These are phyloP conservation scores for Rhineura floridana DNA, from an alignment of 2,113 vertebrate genomes.

Conservation along the genomic window DNA sequence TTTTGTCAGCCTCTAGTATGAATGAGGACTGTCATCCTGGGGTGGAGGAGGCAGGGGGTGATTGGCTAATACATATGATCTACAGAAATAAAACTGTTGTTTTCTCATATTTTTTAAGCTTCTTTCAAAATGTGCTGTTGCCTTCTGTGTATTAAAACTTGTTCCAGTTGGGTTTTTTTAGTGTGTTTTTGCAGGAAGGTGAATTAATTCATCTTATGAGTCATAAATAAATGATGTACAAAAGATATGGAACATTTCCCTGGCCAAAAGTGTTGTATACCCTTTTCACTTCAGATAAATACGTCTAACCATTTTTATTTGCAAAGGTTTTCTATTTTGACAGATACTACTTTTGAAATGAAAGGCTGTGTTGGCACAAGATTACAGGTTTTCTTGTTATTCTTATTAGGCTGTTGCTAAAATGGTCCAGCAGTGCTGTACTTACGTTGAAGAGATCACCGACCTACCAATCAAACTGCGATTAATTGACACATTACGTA, in stretches of 20 bases:
- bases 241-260: background rate
- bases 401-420: constrained; percentile 92
- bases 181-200: background rate
- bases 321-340: background rate
- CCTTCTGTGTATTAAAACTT: background rate
- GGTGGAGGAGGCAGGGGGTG: too few species aligned
- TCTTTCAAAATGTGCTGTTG: background rate
- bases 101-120: background rate
- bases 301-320: background rate
- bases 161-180: too few species aligned
- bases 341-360: background rate
- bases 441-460: constrained; percentile 90
- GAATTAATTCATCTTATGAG: background rate
- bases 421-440: constrained; percentile 99
- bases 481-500: constrained; percentile 94
- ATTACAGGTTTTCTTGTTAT: constrained; percentile 35
- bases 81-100: background rate
- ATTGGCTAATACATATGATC: too few species aligned
- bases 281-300: background rate
- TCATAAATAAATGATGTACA: background rate
- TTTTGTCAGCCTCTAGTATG: too few species aligned
- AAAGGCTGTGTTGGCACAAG: background rate
- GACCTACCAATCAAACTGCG: constrained; percentile 92
- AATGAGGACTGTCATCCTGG: too few species aligned
- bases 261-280: background rate